These are phyloP conservation scores for Lycaon pictus DNA, from an alignment of 2,113 vertebrate genomes.

Conservation along the genomic window DNA sequence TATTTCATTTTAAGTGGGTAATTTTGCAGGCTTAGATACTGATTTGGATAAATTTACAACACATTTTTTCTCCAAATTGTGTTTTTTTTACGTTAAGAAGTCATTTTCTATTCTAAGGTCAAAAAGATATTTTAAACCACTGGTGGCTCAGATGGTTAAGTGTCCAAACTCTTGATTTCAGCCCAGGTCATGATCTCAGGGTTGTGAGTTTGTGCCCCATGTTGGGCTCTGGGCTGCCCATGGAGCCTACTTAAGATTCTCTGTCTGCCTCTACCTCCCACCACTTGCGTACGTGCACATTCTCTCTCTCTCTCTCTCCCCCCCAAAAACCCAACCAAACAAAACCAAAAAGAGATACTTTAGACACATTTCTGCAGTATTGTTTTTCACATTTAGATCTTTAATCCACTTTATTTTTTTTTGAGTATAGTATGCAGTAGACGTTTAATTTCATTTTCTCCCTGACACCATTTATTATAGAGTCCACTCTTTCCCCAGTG, in stretches of 20 bases:
- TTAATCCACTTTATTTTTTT: conserved; percentile 9
- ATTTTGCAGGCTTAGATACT: not conserved
- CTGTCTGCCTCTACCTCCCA: not conserved
- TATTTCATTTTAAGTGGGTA: conserved; percentile 27
- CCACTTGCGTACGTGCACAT: not conserved
- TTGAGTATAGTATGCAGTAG: not conserved
- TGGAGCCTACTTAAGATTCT: not conserved
- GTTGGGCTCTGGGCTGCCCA: not conserved
- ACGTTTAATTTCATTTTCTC: not conserved
- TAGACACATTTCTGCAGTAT: conserved; percentile 17
- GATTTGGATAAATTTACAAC: not conserved
- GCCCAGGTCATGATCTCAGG: not conserved
- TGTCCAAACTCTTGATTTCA: not conserved
- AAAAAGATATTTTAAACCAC: not conserved
- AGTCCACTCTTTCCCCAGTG: not conserved
- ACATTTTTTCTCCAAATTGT: not conserved
- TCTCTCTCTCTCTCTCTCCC: not conserved
- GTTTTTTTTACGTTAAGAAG: conserved; percentile 44
- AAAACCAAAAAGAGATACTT: not conserved
- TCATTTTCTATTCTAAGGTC: conserved; percentile 16
- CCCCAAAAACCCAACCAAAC: not conserved
- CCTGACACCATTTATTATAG: not conserved
- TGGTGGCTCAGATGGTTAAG: not conserved
- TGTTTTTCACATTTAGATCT: not conserved
- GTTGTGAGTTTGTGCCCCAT: not conserved